Evolutionary conservation across 1,140 invertebrate genomes (phyloP), one percentile per base, ranked within the genome.

Genomic region (Magallana gigas): DNA sequence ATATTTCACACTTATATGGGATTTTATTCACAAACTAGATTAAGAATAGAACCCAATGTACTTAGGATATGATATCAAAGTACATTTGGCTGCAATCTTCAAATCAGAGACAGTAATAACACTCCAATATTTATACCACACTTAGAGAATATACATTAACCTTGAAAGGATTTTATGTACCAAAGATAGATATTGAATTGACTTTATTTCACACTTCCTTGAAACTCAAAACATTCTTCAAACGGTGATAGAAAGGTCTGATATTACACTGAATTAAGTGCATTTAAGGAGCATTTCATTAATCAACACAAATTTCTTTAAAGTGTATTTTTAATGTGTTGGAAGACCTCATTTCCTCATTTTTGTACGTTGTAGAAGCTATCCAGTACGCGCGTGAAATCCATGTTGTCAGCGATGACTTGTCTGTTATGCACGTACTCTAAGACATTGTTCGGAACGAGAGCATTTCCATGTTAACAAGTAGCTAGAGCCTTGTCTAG

Each of bases 381-480:
- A 76, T 29, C 68, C 36, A 76, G 68, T 76, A 76, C 29, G 29
- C 36, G 68, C 68, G 68, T 76, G 68, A 76, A 76, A 76, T 76
- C 68, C 68, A 48, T 76, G 68, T 76, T 76, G 23, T 76, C 68
- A 76, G 68, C 8, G 23, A 76, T 76, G 23, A 29, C 68, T 76
- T 76, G 60, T 64, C 60, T n/a, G 18, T 64, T 64, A 64, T 64
- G 60, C 14, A 18, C 18, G 68, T 76, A 76, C 68, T 76, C 68
- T 76, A 76, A 76, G 68, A 76, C 68, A 76, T 76, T 76, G 68
- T 76, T 76, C 68, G 7, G 29, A 76, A 29, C 68, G 36, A 76
- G 68, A 76, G 68, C 68, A 76, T 76, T 76, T 76, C 36, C 68
- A 76, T 76, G 68, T 76, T 76, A 76, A 76, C 68, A 76, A 76